Percentiles rank a stretch among this genome's conserved stretches.
Evolutionary conservation across 2,888 invertebrate species (phyloP).

Genomic region (Helicoverpa assulta): DNA sequence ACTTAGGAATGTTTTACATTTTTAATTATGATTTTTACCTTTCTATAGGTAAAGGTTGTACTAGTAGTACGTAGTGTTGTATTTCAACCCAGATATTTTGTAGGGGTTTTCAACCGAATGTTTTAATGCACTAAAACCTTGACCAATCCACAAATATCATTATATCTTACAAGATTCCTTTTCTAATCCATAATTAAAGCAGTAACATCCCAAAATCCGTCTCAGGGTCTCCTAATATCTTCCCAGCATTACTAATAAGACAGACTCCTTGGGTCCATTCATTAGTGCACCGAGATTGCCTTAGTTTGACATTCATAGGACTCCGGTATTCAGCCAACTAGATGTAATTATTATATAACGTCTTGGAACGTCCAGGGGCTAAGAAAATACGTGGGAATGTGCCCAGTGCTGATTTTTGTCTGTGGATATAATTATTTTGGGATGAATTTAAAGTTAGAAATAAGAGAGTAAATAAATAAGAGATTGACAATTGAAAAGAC

Average conservation of each 20-base stretch:
- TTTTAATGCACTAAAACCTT: too few species aligned
- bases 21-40: too few species aligned
- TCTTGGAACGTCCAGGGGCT: not conserved
- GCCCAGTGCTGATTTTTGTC: not conserved
- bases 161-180: not conserved
- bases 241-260: slow-evolving; percentile 21
- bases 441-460: not conserved
- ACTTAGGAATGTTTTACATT: too few species aligned
- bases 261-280: slow-evolving; percentile 27
- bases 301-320: slow-evolving; percentile 52
- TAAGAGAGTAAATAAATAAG: too few species aligned
- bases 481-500: too few species aligned
- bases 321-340: not conserved
- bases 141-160: not conserved
- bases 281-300: slow-evolving; percentile 46
- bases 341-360: slow-evolving; percentile 40
- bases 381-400: slow-evolving; percentile 10
- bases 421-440: not conserved
- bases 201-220: not conserved
- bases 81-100: not conserved
- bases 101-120: too few species aligned
- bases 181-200: not conserved
- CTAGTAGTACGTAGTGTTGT: too few species aligned
- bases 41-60: too few species aligned
- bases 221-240: slow-evolving; percentile 17